Evolutionary conservation across 2,113 vertebrate species (phyloP).

Genomic region (Mus spicilegus): DNA sequence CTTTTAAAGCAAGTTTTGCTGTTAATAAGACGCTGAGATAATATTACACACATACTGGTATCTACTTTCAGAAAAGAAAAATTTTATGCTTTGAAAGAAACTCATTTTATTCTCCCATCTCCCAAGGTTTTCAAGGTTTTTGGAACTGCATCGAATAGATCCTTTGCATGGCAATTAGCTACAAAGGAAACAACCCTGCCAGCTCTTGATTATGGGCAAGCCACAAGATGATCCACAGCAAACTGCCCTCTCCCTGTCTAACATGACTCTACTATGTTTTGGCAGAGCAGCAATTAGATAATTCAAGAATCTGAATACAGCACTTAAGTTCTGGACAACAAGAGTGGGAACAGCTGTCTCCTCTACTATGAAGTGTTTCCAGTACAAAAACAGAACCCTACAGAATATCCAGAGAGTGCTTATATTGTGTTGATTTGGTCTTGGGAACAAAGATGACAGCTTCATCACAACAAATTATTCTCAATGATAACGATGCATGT

Average conservation of each 20-base stretch:
- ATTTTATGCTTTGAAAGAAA: background rate
- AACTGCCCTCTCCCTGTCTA: background rate
- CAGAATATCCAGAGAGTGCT: background rate
- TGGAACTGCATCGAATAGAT: background rate
- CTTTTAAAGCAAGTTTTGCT: background rate
- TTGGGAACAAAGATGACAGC: background rate
- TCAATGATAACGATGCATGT: background rate
- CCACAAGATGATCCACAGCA: background rate
- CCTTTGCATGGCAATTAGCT: background rate
- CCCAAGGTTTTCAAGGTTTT: background rate
- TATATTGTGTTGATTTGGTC: background rate
- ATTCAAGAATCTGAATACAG: background rate
- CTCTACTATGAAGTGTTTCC: background rate
- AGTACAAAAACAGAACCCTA: background rate
- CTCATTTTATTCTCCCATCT: conserved; percentile 7
- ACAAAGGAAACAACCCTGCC: background rate
- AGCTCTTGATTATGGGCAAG: background rate
- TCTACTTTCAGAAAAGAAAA: conserved; percentile 42
- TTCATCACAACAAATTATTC: conserved; percentile 6
- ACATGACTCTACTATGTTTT: background rate
- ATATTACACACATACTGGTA: background rate
- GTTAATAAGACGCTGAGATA: conserved; percentile 43
- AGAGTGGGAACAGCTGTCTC: conserved; percentile 13
- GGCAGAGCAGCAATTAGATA: background rate
- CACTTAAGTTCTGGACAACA: background rate